Base-by-base conservation (phyloP, 2,888 invertebrate genomes). In the Eupithecia exiguata region DNA sequence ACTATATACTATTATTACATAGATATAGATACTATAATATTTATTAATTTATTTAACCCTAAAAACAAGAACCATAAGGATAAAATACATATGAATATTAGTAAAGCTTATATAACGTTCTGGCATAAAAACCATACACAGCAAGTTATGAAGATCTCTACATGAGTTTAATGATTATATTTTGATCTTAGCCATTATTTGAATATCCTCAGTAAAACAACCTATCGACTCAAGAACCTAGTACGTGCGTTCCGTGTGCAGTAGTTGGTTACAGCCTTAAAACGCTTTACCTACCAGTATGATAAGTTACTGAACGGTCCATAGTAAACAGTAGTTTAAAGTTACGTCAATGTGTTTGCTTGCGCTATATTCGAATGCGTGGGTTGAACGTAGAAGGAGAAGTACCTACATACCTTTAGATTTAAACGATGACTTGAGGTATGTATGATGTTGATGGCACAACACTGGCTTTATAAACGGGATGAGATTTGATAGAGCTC, bases 311-410 rank as follows among this genome's bases (percentile, higher is more conserved):
- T 70, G 46, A 71, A 75, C 71, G 68, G 69, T 77, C 73, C 70
- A 78, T 75, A 76, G 76, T 75, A 76, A 77, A 79, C 71, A 77
- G 68, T 71, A 36, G 68, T 67, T 67, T 68, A 63, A 70, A 73
- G 71, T 25, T 75, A 62, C 62, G 25, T 72, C 65, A 62, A 38
- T 68, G 70, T 72, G 69, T 79, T 68, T 65, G 43, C 46, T 67
- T 63, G 38, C 21, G 40, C 63, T 63, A 12, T 61, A 68, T 68
- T 21, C 25, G 58, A 61, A 38, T 69, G 66, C 61, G 66, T 66
- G 66, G 69, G 61, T 49, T 18, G 30, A 62, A 62, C 58, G 58
- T 21, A 21, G 53, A 25, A 25, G 58, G n/a, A 7, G 5, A 5
- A 1, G 1, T 49, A 58, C 25, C 21, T 21, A 46, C 1, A 46